Evolutionary conservation across 2,113 vertebrate genomes (phyloP).

Genomic region (Microtus oregoni): DNA sequence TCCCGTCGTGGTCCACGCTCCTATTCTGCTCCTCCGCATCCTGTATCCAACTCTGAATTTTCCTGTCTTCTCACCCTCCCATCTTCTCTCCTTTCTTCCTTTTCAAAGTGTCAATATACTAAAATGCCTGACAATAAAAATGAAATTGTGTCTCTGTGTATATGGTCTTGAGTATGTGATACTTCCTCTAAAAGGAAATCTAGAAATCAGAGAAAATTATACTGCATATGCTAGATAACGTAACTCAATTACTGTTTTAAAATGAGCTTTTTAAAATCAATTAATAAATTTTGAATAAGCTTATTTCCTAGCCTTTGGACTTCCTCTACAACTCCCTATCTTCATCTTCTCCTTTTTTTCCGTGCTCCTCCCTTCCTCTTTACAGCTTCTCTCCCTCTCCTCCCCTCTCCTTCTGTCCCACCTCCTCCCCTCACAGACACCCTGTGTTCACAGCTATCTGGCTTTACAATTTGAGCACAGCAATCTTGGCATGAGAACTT

Average conservation of each 20-base stretch:
- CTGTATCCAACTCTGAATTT: background rate
- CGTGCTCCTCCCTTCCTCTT: background rate
- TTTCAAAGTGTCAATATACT: background rate
- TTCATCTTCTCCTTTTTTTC: background rate
- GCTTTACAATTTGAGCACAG: conserved; percentile 25
- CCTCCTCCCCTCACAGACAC: background rate
- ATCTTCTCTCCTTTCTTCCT: no score
- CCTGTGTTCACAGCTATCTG: background rate
- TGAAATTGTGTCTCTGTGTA: background rate
- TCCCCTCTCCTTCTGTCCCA: background rate
- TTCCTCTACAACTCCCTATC: background rate
- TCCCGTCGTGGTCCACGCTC: background rate
- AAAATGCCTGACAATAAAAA: background rate
- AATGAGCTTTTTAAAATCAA: background rate
- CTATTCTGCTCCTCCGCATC: background rate
- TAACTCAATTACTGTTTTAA: background rate
- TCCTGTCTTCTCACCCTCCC: background rate
- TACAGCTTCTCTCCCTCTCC: background rate
- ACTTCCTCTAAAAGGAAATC: background rate
- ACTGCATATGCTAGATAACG: background rate
- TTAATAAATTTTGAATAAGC: background rate
- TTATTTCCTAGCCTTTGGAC: background rate
- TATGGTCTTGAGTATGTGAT: background rate
- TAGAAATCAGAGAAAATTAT: background rate
- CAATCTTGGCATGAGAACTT: conserved; percentile 23